These are phyloP conservation scores for Trichopria drosophilae DNA, from an alignment of 2,888 invertebrate species.

Conservation along the genomic window DNA sequence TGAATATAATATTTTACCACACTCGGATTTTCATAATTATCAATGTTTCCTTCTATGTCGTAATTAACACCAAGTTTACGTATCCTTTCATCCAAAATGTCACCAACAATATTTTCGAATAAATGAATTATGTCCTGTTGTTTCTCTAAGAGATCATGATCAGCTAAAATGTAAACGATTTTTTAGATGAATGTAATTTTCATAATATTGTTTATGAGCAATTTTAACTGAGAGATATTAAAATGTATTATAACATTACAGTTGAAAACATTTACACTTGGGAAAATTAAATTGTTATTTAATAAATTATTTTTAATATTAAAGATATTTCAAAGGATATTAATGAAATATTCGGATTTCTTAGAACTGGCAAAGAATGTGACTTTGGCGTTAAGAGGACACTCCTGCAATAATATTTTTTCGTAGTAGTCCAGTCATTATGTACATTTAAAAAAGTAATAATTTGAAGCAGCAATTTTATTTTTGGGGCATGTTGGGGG, in stretches of 20 bases:
- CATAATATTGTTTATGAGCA: slow-evolving; percentile 14
- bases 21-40: slow-evolving; percentile 61
- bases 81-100: slow-evolving; percentile 61
- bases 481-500: too few species aligned
- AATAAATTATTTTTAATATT: neutral
- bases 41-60: slow-evolving; percentile 64
- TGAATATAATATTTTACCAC: slow-evolving; percentile 63
- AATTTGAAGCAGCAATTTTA: too few species aligned
- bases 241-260: neutral
- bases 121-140: slow-evolving; percentile 65
- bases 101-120: slow-evolving; percentile 68
- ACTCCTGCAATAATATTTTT: too few species aligned
- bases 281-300: neutral
- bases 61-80: slow-evolving; percentile 64
- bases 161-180: slow-evolving; percentile 56
- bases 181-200: slow-evolving; percentile 30
- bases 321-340: too few species aligned
- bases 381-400: too few species aligned
- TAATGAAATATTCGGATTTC: too few species aligned
- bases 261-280: neutral
- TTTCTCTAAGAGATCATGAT: slow-evolving; percentile 62
- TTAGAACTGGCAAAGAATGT: too few species aligned
- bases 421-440: too few species aligned
- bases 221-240: slow-evolving; percentile 1
- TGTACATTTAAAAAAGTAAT: too few species aligned